Evolutionary conservation across 1,140 invertebrate species (phyloP), one percentile per base, ranked within the genome.

Genomic region (Epicauta chinensis): DNA sequence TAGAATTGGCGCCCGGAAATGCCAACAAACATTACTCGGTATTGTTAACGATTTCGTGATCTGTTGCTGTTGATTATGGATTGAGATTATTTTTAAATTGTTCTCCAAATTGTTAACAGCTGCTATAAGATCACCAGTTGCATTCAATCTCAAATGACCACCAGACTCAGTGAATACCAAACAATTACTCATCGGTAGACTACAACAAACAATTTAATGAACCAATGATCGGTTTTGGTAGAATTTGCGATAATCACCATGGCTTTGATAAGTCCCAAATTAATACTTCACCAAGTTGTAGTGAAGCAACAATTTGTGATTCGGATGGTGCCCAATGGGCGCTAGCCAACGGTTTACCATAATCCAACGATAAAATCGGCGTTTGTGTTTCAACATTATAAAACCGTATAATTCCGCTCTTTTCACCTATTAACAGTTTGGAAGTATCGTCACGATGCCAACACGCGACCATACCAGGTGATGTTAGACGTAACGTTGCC

Each of bases 381-480:
- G 81, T 79, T 55, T 83, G 80, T 48, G 76, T 80, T 58, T 75
- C 73, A 9, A 85, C 73, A 69, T 86, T 87, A 58, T 86, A 88
- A 65, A 89, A 77, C 40, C 81, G 77, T 49, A 90, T 80, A 0
- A 82, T 65, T 37, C 86, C 86, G 60, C 79, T 79, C 60, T 87
- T 88, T 64, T 89, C 84, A 14, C 81, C 86, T 5, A 89, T 83
- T 35, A 89, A 66, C 12, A 90, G 71, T 70, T 89, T 89, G 16
- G 76, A 76, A n/a, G 76, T 74, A 65, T 89, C 86, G 46, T 84
- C 80, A 29, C 69, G 69, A 66, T 89, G 86, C 76, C 82, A 85
- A 55, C 77, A 78, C 0, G 84, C 79, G n/a, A 76, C 74, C 73
- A 87, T 73, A 12, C 77, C 81, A 51, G 86, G 79, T 5, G 85